Conservation (phyloP, 2,888 invertebrate species). For the Eumacrocentrus americanus region DNA sequence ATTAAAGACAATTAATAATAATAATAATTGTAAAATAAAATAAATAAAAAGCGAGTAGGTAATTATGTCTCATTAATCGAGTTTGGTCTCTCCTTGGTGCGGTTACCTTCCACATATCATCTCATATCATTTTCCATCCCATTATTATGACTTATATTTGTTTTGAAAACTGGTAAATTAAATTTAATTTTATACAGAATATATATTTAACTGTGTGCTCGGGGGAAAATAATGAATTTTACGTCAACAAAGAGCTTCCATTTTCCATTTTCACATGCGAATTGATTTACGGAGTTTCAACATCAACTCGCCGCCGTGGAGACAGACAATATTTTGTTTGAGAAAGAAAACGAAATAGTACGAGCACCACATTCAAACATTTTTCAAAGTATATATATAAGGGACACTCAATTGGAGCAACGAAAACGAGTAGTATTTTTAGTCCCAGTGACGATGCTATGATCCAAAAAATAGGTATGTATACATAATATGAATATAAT, state of each 20-base stretch:
- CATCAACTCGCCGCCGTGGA: background rate
- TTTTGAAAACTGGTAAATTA: constrained; percentile 26
- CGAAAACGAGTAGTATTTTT: too few relatives aligned
- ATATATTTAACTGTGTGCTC: constrained; percentile 19
- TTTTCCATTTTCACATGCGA: too few relatives aligned
- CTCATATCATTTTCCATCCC: constrained; percentile 17
- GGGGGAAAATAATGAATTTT: too few relatives aligned
- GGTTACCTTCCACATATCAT: constrained; percentile 44
- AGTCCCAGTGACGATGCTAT: too few relatives aligned
- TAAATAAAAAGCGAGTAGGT: constrained; percentile 51
- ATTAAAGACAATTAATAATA: constrained; percentile 48
- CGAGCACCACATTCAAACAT: constrained; percentile 15
- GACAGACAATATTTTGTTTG: background rate
- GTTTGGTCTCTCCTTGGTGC: constrained; percentile 60
- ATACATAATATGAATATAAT: constrained; percentile 43
- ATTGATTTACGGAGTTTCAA: too few relatives aligned
- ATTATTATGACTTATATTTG: constrained; percentile 17
- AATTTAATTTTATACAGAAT: too few relatives aligned
- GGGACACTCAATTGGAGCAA: constrained; percentile 37
- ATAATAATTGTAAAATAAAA: constrained; percentile 42
- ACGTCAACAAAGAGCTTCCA: too few relatives aligned
- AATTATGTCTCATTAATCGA: constrained; percentile 50
- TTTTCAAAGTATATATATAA: constrained; percentile 29
- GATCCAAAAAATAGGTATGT: too few relatives aligned
- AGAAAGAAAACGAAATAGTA: constrained; percentile 5